A percentile compares a stretch with the other conserved stretches of the same genome.
These are phyloP conservation scores for Nasonia giraulti DNA, from an alignment of 1,140 invertebrate species.

Conservation along the genomic window DNA sequence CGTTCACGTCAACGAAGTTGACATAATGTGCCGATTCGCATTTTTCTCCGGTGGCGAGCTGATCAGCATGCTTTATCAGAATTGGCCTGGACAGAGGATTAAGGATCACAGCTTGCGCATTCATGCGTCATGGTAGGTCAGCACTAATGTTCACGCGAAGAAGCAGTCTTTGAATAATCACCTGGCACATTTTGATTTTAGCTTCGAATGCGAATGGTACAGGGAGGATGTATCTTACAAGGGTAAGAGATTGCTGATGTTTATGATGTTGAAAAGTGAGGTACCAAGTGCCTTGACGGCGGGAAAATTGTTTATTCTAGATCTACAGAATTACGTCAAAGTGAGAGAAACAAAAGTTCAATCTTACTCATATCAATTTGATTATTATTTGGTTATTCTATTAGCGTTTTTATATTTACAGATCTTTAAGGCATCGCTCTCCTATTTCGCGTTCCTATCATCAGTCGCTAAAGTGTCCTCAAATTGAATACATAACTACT, in stretches of 20 bases:
- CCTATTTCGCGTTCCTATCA: slow-evolving; percentile 21
- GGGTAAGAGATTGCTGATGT: slow-evolving; percentile 14
- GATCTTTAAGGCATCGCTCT: slow-evolving; percentile 35
- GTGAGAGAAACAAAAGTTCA: background rate
- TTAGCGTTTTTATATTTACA: background rate
- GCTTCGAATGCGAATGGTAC: slow-evolving; percentile 33
- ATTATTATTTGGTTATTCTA: too few relatives aligned
- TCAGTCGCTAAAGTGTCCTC: background rate
- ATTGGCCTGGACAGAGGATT: slow-evolving; percentile 22
- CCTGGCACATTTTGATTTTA: background rate
- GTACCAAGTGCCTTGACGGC: background rate
- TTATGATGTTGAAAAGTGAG: slow-evolving; percentile 22
- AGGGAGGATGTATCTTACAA: background rate
- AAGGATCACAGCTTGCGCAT: slow-evolving; percentile 32
- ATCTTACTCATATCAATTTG: too few relatives aligned
- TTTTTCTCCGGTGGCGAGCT: slow-evolving; percentile 1
- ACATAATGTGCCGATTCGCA: slow-evolving; percentile 21
- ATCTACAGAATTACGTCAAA: slow-evolving; percentile 21
- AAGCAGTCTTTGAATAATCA: background rate
- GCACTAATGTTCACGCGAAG: too few relatives aligned
- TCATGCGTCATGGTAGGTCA: background rate
- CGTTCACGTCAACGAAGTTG: background rate
- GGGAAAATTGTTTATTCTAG: slow-evolving; percentile 15
- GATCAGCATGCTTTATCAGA: slow-evolving; percentile 2
- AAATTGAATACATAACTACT: too few relatives aligned